These are phyloP conservation scores for Pagrus major DNA, from an alignment of 2,113 vertebrate genomes.

Conservation along the genomic window DNA sequence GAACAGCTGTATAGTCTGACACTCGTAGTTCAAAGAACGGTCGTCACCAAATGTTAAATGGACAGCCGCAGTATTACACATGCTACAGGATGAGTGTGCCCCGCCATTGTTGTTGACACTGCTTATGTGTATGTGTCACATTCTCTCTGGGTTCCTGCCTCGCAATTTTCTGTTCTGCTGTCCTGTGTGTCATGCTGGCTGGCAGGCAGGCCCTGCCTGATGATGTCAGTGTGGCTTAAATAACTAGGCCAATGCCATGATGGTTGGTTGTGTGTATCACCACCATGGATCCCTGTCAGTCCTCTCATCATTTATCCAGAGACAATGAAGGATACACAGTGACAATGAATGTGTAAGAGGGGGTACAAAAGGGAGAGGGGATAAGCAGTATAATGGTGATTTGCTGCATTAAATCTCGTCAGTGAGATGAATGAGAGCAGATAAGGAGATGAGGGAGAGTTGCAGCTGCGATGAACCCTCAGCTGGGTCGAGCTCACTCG, in stretches of 20 bases:
- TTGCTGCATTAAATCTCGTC: conserved; percentile 57
- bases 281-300: conserved; percentile 4
- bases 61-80: conserved; percentile 16
- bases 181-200: conserved; percentile 64
- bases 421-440: conserved; percentile 48
- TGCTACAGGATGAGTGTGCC: conserved; percentile 30
- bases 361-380: neutral
- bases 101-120: conserved; percentile 46
- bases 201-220: conserved; percentile 56
- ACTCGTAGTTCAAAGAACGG: neutral
- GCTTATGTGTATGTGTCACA: conserved; percentile 53
- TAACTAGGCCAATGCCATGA: conserved; percentile 56
- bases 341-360: conserved; percentile 12
- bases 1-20: conserved; percentile 39
- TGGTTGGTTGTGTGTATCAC: conserved; percentile 24
- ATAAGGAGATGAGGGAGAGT: conserved; percentile 54
- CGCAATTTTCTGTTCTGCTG: conserved; percentile 28
- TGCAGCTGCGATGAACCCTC: conserved; percentile 3
- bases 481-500: conserved; percentile 10
- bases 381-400: conserved; percentile 31
- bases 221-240: conserved; percentile 61
- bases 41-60: conserved; percentile 49
- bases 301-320: conserved; percentile 27
- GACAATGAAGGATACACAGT: conserved; percentile 21
- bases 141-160: conserved; percentile 44